Conservation (phyloP, 2,113 vertebrate species). For the Proteles cristata region DNA sequence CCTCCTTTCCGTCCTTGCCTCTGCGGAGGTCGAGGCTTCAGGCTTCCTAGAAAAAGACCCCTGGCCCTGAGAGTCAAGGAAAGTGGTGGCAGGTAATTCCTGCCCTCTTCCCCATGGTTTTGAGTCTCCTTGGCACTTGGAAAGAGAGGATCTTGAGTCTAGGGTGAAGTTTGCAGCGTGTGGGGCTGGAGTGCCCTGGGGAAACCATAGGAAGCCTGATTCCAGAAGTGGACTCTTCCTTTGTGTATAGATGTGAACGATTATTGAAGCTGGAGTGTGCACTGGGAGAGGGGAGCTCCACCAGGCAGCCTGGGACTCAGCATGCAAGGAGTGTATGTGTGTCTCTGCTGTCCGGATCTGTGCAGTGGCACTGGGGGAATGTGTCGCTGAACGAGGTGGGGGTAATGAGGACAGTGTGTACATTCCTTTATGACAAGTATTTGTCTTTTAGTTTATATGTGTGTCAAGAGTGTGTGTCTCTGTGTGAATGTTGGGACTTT, state of each 20-base stretch:
- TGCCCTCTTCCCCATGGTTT: rapidly evolving
- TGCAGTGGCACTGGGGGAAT: background rate
- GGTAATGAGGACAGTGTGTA: background rate
- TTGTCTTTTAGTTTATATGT: background rate
- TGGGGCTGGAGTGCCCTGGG: background rate
- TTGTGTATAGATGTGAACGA: background rate
- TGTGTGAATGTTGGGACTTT: background rate
- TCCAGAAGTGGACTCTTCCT: background rate
- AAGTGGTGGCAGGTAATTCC: background rate
- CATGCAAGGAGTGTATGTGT: rapidly evolving
- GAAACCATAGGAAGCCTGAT: background rate
- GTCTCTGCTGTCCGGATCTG: background rate
- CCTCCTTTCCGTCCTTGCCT: background rate
- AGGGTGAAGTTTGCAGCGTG: background rate
- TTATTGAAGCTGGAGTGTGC: background rate
- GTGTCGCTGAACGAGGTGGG: background rate
- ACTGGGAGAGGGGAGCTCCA: rapidly evolving
- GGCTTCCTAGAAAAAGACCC: background rate
- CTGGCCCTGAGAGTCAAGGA: background rate
- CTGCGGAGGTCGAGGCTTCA: background rate
- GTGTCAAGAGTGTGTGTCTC: background rate
- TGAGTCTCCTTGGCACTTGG: background rate
- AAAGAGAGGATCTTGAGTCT: background rate
- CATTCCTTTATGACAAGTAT: background rate
- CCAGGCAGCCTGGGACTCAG: background rate